These are phyloP conservation scores for Ceratotherium simum DNA, from an alignment of 2,113 vertebrate species.

Conservation along the genomic window DNA sequence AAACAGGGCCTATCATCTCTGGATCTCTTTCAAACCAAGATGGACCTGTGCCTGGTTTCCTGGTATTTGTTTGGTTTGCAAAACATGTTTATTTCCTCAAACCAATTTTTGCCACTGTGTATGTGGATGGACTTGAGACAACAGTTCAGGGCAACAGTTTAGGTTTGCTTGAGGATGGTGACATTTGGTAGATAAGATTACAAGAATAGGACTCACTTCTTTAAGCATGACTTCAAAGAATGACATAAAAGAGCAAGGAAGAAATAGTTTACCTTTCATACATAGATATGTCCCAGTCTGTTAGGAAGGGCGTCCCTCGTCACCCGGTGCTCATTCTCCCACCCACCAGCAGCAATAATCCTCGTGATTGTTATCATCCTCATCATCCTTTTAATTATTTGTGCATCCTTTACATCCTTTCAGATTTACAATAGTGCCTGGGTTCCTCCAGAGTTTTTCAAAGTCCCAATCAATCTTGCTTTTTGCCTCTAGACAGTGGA, in stretches of 20 bases:
- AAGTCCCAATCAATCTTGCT: background rate
- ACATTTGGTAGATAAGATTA: background rate
- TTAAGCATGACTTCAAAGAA: background rate
- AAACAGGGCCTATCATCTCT: background rate
- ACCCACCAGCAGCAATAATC: background rate
- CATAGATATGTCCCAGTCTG: background rate
- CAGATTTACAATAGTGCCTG: background rate
- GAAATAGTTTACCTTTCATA: background rate
- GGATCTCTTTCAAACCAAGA: background rate
- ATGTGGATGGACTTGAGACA: background rate
- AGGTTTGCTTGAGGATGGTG: background rate
- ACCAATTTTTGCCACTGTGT: background rate
- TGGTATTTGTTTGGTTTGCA: background rate
- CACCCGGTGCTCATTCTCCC: background rate
- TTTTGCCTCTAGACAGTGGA: background rate
- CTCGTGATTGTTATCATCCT: background rate
- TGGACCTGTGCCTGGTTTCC: background rate
- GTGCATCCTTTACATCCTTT: background rate
- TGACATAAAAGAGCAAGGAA: background rate
- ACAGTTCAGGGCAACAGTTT: accelerated
- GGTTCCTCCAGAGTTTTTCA: background rate
- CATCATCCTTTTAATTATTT: background rate
- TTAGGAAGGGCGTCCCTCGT: background rate
- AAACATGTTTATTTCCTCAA: background rate
- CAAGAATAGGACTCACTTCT: background rate